A percentile compares a stretch with the other conserved stretches of the same genome.
These are phyloP conservation scores for Homalodisca vitripennis DNA, from an alignment of 1,140 invertebrate species.

Conservation along the genomic window DNA sequence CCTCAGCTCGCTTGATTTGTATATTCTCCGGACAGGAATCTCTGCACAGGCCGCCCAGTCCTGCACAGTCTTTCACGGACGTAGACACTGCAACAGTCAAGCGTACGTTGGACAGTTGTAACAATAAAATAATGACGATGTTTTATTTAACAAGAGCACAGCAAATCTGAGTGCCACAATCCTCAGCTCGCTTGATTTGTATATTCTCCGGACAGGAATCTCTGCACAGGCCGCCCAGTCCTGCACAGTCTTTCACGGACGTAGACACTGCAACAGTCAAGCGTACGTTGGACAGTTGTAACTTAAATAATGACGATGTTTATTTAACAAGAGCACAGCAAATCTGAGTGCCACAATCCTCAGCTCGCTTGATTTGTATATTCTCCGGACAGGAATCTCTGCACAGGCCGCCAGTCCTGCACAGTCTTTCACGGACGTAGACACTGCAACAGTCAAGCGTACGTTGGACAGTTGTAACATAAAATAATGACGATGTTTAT, in stretches of 20 bases:
- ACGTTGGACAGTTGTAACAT: no score
- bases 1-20: constrained; percentile 14
- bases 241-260: constrained; percentile 12
- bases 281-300: no score
- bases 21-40: constrained; percentile 14
- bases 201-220: constrained; percentile 14
- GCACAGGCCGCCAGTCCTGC: constrained; percentile 18
- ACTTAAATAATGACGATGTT: no score
- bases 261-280: no score
- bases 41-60: constrained; percentile 23
- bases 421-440: constrained; percentile 17
- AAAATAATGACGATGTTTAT: no score
- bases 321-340: constrained; percentile 27
- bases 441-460: no score
- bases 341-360: constrained; percentile 21
- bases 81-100: no score
- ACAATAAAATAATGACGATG: no score
- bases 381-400: constrained; percentile 15
- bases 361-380: constrained; percentile 9
- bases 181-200: constrained; percentile 14
- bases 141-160: constrained; percentile 25
- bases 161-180: constrained; percentile 22
- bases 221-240: constrained; percentile 23
- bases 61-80: constrained; percentile 12
- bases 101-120: no score